phyloP scores from a whole-genome alignment of 2,888 invertebrate genomes.

The Caenorhabditis sp. region DNA sequence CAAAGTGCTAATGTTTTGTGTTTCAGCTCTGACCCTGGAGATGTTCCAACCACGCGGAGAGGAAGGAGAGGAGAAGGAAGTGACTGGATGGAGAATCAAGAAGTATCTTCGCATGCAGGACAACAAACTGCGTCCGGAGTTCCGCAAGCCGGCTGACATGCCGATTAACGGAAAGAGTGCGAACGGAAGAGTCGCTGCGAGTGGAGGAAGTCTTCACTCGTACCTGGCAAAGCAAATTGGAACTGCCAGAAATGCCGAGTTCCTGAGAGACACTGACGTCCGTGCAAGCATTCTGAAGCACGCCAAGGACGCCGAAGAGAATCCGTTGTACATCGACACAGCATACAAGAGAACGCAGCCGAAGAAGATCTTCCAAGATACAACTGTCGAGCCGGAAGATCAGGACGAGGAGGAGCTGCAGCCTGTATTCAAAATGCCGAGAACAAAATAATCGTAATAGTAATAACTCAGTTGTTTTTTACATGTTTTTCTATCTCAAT shows the following conservation, averaged over 20 bases:
- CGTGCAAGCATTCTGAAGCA: conserved; percentile 81
- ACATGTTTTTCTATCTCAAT: too few species aligned
- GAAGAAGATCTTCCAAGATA: conserved; percentile 80
- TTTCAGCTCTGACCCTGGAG: conserved; percentile 90
- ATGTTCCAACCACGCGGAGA: conserved; percentile 90
- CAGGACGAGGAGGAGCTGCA: conserved; percentile 74
- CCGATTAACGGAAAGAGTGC: conserved; percentile 86
- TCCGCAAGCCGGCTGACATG: conserved; percentile 85
- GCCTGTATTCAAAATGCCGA: conserved; percentile 76
- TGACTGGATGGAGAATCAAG: conserved; percentile 79
- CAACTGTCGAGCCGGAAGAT: conserved; percentile 70
- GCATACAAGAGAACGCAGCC: conserved; percentile 81
- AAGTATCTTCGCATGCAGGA: conserved; percentile 82
- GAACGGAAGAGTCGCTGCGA: conserved; percentile 73
- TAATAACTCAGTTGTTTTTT: conserved; percentile 10
- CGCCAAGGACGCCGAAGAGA: conserved; percentile 80
- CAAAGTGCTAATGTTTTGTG: neutral
- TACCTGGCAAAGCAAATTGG: conserved; percentile 97
- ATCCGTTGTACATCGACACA: conserved; percentile 79
- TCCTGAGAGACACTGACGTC: conserved; percentile 80
- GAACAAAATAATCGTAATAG: conserved; percentile 54
- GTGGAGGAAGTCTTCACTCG: conserved; percentile 96
- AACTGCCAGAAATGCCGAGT: conserved; percentile 84
- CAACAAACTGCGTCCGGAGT: conserved; percentile 82
- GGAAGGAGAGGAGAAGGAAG: conserved; percentile 82